These are phyloP conservation scores for Cyphomyrus discorhynchus DNA, from an alignment of 2,113 vertebrate species.

Conservation along the genomic window DNA sequence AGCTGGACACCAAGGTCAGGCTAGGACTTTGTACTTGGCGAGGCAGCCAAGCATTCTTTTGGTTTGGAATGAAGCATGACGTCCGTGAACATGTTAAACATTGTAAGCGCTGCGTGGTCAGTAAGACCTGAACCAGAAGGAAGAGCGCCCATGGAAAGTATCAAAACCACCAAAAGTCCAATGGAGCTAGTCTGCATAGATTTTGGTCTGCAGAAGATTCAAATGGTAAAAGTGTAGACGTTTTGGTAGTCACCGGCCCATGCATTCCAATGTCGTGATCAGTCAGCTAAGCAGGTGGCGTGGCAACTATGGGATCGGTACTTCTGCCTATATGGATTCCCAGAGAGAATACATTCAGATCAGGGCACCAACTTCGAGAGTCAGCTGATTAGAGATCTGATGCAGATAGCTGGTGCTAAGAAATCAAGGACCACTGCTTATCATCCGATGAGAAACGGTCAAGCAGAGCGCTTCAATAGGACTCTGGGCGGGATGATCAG, in stretches of 20 bases:
- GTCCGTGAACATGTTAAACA: background rate
- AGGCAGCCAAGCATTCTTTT: background rate
- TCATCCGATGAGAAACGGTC: background rate
- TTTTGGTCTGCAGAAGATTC: background rate
- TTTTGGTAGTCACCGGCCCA: background rate
- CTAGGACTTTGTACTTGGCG: background rate
- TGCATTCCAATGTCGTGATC: background rate
- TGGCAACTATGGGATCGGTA: background rate
- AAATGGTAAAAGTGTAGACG: background rate
- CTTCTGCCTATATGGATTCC: background rate
- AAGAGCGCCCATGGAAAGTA: background rate
- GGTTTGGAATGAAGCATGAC: background rate
- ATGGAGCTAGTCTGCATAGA: background rate
- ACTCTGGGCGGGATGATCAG: background rate
- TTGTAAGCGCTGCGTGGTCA: background rate
- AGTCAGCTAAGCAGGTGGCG: background rate
- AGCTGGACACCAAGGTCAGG: background rate
- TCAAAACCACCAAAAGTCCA: background rate
- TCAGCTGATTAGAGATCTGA: background rate
- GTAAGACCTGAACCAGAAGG: background rate
- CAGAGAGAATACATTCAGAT: background rate
- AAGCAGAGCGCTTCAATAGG: background rate
- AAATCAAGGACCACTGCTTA: background rate
- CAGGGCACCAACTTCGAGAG: background rate
- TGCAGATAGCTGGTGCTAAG: background rate